Evolutionary conservation across 2,113 vertebrate genomes (phyloP).

Genomic region (Melanostigma gelatinosum): DNA sequence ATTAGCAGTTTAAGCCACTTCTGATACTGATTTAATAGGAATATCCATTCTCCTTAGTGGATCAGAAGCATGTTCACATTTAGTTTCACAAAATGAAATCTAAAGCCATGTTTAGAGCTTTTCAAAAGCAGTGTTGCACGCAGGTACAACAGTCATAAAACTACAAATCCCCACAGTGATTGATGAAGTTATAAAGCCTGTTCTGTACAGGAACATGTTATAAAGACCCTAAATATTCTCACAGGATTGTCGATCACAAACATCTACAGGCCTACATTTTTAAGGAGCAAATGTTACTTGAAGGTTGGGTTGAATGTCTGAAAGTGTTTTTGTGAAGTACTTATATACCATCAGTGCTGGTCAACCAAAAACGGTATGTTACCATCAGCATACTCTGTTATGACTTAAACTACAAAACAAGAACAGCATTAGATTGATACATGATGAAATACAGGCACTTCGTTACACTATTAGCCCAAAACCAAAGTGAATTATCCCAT

Average conservation of each 20-base stretch:
- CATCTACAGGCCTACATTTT: background rate
- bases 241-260: background rate
- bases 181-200: background rate
- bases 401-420: background rate
- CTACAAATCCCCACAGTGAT: background rate
- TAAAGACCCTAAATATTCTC: background rate
- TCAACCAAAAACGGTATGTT: background rate
- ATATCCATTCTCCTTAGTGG: conserved; percentile 18
- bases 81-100: background rate
- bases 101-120: background rate
- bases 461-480: background rate
- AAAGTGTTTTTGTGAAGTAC: background rate
- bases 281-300: too few relatives aligned
- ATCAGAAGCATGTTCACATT: background rate
- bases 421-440: background rate
- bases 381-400: background rate
- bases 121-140: background rate
- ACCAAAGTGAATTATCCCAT: too few relatives aligned
- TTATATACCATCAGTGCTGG: background rate
- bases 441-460: background rate
- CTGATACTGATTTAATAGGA: conserved; percentile 45
- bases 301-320: background rate
- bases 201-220: background rate
- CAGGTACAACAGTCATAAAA: background rate
- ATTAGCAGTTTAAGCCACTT: conserved; percentile 59